Base-by-base conservation (phyloP, 64 coral and sea anemone genomes). In the Orbicella faveolata region DNA sequence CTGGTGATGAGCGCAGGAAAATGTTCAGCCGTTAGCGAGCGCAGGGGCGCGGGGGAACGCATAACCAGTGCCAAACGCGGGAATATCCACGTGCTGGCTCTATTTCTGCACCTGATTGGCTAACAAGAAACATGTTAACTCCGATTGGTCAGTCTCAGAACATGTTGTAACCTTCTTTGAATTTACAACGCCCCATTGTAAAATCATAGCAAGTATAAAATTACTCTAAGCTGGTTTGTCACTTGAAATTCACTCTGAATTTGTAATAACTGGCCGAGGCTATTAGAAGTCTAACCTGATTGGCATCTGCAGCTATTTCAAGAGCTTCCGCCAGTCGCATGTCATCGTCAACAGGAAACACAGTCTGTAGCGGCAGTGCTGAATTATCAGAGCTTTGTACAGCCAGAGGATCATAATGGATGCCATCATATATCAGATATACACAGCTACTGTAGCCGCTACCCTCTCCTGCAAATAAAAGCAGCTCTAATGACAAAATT, bases 381-480 rank as follows among this genome's bases (percentile, higher is more conserved):
- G 77, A 35, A 30, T 73, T 54, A 74, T 88, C 61, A 33, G 87
- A 48, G 55, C 69, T 83, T 25, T 79, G 61, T 18, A 95, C 88
- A 75, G 44, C 96, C 6, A 98, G 89, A 11, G 96, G 96, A 82
- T 98, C 96, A 77, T 98, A 98, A 68, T 98, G 96, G 72, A 98
- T 90, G 25, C 96, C 96, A 34, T 98, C 96, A 90, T 98, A 98
- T 52, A 98, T 79, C 62, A 98, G 63, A 79, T 95, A 93, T 39
- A 95, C 90, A 44, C 96, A 91, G 61, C 63, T 77, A 23, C 39
- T 79, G 34, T 98, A 93, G 21, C 87, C 75, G 48, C 79, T 81
- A 55, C 92, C 88, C 76, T 98, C 96, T 18, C 94, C 96, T 98
- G 48, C 2, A 75, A 19, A 18, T 19, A 75, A 89, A 36, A 78